Percentiles rank a stretch among this genome's conserved stretches.
phyloP scores from a whole-genome alignment of 2,113 vertebrate genomes.

The Notiomystis cincta region DNA sequence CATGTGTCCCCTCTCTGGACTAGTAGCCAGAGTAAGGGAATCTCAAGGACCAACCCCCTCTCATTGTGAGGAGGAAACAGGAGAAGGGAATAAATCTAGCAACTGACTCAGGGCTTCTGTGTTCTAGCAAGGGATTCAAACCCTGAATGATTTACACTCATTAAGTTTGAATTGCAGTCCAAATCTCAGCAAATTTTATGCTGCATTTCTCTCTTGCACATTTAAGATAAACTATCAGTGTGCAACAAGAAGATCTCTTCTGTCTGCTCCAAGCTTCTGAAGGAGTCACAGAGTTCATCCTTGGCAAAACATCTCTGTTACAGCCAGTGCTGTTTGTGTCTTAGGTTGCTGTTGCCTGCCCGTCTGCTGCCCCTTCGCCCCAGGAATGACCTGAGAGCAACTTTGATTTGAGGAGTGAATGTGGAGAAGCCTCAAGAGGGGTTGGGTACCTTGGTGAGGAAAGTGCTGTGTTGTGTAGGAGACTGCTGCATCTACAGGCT shows the following conservation, averaged over 20 bases:
- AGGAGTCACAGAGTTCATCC: neutral
- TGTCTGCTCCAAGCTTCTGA: neutral
- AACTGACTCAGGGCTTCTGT: neutral
- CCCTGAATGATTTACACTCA: neutral
- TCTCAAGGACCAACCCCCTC: neutral
- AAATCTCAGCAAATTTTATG: neutral
- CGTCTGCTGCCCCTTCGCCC: neutral
- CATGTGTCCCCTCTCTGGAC: fast-evolving
- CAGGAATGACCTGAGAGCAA: neutral
- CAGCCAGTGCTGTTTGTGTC: neutral
- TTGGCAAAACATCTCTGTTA: neutral
- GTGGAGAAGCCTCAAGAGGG: neutral
- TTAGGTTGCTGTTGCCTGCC: neutral
- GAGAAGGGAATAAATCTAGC: neutral
- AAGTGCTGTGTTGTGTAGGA: neutral
- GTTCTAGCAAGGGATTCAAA: neutral
- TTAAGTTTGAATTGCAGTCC: neutral
- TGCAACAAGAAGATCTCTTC: neutral
- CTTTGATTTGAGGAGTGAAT: neutral
- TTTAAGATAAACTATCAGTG: neutral
- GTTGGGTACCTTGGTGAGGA: neutral
- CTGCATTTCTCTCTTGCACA: neutral
- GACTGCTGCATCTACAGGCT: neutral
- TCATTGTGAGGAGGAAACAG: neutral
- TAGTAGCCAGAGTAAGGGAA: neutral